Evolutionary conservation across 2,113 vertebrate genomes (phyloP).

Genomic region (Hemiscyllium ocellatum): DNA sequence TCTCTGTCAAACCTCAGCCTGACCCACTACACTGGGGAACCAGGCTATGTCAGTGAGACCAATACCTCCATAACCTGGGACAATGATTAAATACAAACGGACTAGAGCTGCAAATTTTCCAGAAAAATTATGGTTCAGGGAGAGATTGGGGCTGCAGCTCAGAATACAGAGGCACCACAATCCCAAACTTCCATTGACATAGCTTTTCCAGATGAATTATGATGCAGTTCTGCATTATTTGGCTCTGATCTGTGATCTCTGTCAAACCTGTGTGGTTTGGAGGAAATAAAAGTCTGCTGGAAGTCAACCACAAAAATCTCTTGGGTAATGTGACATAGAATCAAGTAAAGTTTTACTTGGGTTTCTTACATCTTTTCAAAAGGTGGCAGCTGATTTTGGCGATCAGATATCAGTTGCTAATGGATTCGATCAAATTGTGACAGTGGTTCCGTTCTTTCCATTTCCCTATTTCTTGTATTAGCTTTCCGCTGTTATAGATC

Average conservation of each 20-base stretch:
- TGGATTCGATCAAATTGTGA: not conserved
- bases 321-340: conserved; percentile 18
- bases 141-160: conserved; percentile 63
- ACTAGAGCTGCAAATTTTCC: conserved; percentile 83
- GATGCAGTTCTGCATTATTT: conserved; percentile 46
- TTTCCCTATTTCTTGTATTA: not conserved
- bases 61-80: conserved; percentile 98
- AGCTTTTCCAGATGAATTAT: conserved; percentile 45
- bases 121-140: conserved; percentile 78
- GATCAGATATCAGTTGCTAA: too few species aligned
- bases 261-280: not conserved
- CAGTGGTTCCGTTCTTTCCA: not conserved
- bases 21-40: conserved; percentile 72
- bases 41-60: conserved; percentile 90
- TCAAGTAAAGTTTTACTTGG: not conserved
- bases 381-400: too few species aligned
- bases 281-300: not conserved
- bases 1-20: too few species aligned
- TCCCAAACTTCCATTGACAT: conserved; percentile 57
- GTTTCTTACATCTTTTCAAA: too few species aligned
- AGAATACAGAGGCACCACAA: conserved; percentile 76
- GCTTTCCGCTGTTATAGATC: not conserved
- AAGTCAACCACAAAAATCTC: not conserved
- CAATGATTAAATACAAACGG: conserved; percentile 77
- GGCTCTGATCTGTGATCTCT: conserved; percentile 26